Conservation (phyloP, 2,113 vertebrate genomes). For the Lagopus muta region DNA sequence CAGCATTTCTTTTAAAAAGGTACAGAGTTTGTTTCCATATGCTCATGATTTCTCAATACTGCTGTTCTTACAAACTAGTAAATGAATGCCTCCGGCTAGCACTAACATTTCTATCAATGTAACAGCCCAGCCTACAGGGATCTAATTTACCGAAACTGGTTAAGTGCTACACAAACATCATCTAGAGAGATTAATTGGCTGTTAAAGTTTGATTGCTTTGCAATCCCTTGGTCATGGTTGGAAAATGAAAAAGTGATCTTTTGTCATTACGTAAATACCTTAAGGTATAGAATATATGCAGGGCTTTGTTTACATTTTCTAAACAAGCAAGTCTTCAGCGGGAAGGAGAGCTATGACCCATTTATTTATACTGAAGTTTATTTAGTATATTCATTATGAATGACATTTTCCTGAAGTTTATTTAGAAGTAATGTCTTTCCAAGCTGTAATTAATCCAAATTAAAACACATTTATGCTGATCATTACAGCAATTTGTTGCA, state of each 20-base stretch:
- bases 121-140: constrained; percentile 67
- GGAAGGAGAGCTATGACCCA: background rate
- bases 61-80: constrained; percentile 32
- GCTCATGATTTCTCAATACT: constrained; percentile 43
- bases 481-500: constrained; percentile 59
- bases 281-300: constrained; percentile 35
- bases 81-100: constrained; percentile 58
- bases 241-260: constrained; percentile 67
- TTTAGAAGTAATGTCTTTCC: constrained; percentile 56
- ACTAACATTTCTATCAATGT: constrained; percentile 66
- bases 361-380: constrained; percentile 45
- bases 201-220: constrained; percentile 72
- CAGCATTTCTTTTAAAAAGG: constrained; percentile 44
- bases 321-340: constrained; percentile 54
- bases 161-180: constrained; percentile 72
- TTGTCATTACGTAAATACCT: constrained; percentile 54
- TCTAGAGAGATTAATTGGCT: constrained; percentile 75
- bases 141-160: constrained; percentile 71
- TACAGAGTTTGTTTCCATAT: constrained; percentile 60
- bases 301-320: constrained; percentile 58
- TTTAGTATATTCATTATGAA: constrained; percentile 53
- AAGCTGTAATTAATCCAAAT: constrained; percentile 68
- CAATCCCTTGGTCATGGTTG: constrained; percentile 64
- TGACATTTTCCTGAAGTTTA: constrained; percentile 59
- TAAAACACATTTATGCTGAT: constrained; percentile 62